Evolutionary conservation across 1,140 invertebrate species (phyloP), one percentile per base, ranked within the genome.

Genomic region (Cydia pomonella): DNA sequence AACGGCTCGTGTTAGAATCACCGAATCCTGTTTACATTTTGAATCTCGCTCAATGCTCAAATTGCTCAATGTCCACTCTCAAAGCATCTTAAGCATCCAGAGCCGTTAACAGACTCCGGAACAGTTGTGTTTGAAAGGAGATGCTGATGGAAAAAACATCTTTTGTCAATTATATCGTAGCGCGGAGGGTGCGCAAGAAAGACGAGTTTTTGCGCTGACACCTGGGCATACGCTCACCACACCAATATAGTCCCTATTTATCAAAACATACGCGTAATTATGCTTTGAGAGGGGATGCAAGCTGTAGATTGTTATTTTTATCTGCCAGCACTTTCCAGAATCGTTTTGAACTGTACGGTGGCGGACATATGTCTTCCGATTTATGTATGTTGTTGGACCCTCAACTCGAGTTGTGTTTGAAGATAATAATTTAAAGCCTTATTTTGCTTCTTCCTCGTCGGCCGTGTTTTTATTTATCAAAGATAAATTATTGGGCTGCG

Each of bases 121-220:
- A 59, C 53, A 59, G 53, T 29, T 66, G 21, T 13, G 16, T 69
- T 38, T 69, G 64, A 69, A 33, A 18, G 25, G 13, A 29, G 64
- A 33, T 33, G 27, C 64, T 33, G 27, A 38, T 33, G 64, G 64
- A 33, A 69, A 69, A 69, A 69, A 69, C n/a, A 69, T 59, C 64
- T 69, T 69, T 69, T 69, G 64, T 69, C 64, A 69, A 69, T 69
- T 69, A 69, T 38, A 69, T n/a, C 6, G 27, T 4, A 50, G 47
- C 12, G 12, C 33, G 33, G 64, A 33, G 27, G 27, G 27, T 29
- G 64, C 27, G 64, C 33, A 69, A 66, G 63, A 29, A 69, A 69
- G 64, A 69, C 64, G 27, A 69, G 64, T 69, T 69, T 69, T 69
- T 69, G 64, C 64, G n/a, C n/a, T n/a, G 64, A 33, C 64, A 69